A percentile compares a stretch with the other conserved stretches of the same genome.
Evolutionary conservation across 2,797 vertebrate genomes (phyloP).

Genomic region (Argentina silus): DNA sequence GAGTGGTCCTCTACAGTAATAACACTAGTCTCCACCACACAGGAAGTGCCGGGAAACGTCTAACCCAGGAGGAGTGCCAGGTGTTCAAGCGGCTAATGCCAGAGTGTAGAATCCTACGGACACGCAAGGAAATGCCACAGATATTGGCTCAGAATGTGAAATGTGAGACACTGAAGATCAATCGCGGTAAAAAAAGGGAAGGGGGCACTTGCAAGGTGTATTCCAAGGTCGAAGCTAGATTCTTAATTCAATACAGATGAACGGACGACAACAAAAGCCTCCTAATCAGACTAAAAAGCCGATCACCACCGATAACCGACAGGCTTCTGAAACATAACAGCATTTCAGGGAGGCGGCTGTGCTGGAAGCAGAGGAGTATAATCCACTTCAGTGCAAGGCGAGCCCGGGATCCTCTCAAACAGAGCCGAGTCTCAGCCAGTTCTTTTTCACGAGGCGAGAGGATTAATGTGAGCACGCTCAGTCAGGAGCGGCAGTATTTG

Average conservation of each 20-base stretch:
- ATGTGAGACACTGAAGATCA: too few relatives aligned
- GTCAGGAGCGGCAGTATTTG: conserved; percentile 1
- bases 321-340: not conserved
- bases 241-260: too few relatives aligned
- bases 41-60: conserved; percentile 7
- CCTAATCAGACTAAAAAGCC: too few relatives aligned
- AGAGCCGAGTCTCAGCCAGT: conserved; percentile 20
- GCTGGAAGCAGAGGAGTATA: not conserved
- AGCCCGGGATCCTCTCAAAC: not conserved
- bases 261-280: too few relatives aligned
- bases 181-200: too few relatives aligned
- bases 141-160: too few relatives aligned
- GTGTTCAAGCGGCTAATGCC: conserved; percentile 16
- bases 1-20: conserved; percentile 22
- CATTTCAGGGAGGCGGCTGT: not conserved
- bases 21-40: not conserved
- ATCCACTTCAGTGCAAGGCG: not conserved
- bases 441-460: conserved; percentile 29
- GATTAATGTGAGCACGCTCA: conserved; percentile 32
- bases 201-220: not conserved
- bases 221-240: not conserved
- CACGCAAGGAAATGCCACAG: too few relatives aligned
- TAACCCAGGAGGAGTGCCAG: conserved; percentile 23
- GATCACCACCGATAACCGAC: not conserved
- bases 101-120: too few relatives aligned